phyloP scores from a whole-genome alignment of 2,888 invertebrate species.

The Tineola bisselliella region DNA sequence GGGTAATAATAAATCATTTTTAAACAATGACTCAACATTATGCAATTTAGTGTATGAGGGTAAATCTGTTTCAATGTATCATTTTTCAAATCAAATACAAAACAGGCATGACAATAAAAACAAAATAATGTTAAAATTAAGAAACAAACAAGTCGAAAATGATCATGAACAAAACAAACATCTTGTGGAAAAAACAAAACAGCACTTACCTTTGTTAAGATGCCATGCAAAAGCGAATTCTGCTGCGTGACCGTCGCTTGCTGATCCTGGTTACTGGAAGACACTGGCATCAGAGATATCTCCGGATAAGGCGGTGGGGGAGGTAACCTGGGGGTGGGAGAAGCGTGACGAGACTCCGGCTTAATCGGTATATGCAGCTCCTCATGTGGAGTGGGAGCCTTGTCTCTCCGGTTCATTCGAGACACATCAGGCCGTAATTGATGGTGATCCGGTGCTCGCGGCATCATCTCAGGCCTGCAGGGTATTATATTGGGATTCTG shows the following conservation, averaged over 20 bases:
- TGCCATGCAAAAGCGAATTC: slow-evolving; percentile 78
- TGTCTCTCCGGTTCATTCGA: slow-evolving; percentile 8
- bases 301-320: slow-evolving; percentile 80
- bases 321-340: slow-evolving; percentile 53
- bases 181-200: no score
- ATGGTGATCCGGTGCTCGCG: slow-evolving; percentile 39
- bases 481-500: slow-evolving; percentile 26
- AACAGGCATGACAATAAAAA: no score
- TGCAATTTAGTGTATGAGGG: no score
- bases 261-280: slow-evolving; percentile 38
- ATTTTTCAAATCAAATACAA: no score
- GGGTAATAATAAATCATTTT: no score
- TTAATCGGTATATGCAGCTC: slow-evolving; percentile 31
- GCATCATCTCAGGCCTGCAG: slow-evolving; percentile 35
- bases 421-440: slow-evolving; percentile 31
- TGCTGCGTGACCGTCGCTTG: slow-evolving; percentile 45
- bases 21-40: no score
- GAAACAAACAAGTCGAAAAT: not conserved
- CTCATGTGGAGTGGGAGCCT: slow-evolving; percentile 24
- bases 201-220: slow-evolving; percentile 72
- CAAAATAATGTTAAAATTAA: no score
- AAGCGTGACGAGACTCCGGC: slow-evolving; percentile 28
- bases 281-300: slow-evolving; percentile 80
- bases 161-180: not conserved
- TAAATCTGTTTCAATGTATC: no score